phyloP scores from a whole-genome alignment of 2,797 vertebrate species.

The Hippopotamyrus pictus region DNA sequence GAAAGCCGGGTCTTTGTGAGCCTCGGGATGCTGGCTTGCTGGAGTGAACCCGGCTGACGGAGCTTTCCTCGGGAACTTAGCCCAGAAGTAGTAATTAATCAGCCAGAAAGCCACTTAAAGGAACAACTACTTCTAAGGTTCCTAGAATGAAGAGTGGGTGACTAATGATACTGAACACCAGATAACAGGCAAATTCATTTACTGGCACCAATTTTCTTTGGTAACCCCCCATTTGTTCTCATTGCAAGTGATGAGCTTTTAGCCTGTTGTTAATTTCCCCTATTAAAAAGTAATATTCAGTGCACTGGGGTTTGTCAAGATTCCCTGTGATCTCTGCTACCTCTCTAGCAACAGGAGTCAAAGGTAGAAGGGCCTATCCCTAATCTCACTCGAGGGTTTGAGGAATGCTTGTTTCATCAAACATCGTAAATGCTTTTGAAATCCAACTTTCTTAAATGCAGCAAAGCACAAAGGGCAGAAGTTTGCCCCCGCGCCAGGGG shows the following conservation, averaged over 20 bases:
- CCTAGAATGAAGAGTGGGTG: background rate
- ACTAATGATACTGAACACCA: conserved; percentile 22
- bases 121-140: background rate
- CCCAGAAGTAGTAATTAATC: background rate
- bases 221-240: conserved; percentile 23
- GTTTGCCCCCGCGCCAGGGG: background rate
- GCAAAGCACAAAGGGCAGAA: background rate
- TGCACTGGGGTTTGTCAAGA: background rate
- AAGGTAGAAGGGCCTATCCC: background rate
- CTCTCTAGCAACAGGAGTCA: background rate
- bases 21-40: background rate
- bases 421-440: background rate
- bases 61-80: background rate
- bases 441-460: background rate
- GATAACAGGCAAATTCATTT: conserved; percentile 36
- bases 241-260: conserved; percentile 23
- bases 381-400: background rate
- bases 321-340: background rate
- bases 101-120: background rate
- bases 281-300: conserved; percentile 4
- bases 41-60: background rate
- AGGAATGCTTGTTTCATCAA: background rate
- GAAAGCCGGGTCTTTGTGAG: background rate
- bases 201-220: conserved; percentile 32
- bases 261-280: background rate